phyloP scores from a whole-genome alignment of 2,113 vertebrate genomes.

The Entomyzon cyanotis region DNA sequence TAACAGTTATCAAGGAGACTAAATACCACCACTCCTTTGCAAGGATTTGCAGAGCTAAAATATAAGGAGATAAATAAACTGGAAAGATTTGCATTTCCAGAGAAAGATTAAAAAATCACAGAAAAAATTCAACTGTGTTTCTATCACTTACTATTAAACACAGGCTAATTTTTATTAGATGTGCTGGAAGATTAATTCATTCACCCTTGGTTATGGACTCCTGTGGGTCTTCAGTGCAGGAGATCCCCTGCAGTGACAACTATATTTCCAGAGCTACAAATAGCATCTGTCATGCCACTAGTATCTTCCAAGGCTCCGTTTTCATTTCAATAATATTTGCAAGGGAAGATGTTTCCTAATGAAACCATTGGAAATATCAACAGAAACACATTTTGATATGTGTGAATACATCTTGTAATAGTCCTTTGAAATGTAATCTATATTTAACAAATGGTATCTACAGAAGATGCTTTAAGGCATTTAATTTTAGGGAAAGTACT shows the following conservation, averaged over 20 bases:
- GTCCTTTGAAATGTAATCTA: neutral
- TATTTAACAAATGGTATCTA: constrained; percentile 31
- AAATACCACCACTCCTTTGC: neutral
- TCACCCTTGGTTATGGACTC: constrained; percentile 23
- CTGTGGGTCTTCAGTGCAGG: constrained; percentile 3
- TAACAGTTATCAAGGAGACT: neutral
- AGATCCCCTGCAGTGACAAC: constrained; percentile 64
- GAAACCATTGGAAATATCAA: constrained; percentile 52
- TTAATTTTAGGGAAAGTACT: constrained; percentile 13
- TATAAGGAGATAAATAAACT: neutral
- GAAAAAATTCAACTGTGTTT: neutral
- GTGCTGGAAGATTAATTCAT: constrained; percentile 12
- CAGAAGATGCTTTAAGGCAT: neutral
- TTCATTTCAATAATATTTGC: constrained; percentile 53
- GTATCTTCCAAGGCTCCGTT: neutral
- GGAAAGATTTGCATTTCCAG: neutral
- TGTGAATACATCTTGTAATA: constrained; percentile 34
- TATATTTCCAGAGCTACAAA: constrained; percentile 48
- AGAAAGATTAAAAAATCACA: neutral
- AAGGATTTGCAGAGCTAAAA: neutral
- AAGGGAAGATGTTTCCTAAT: constrained; percentile 42
- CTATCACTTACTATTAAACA: constrained; percentile 3
- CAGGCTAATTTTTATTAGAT: constrained; percentile 7
- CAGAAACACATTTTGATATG: constrained; percentile 31
- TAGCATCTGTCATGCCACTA: constrained; percentile 38